phyloP scores from a whole-genome alignment of 2,113 vertebrate species.

The Hoplias malabaricus region DNA sequence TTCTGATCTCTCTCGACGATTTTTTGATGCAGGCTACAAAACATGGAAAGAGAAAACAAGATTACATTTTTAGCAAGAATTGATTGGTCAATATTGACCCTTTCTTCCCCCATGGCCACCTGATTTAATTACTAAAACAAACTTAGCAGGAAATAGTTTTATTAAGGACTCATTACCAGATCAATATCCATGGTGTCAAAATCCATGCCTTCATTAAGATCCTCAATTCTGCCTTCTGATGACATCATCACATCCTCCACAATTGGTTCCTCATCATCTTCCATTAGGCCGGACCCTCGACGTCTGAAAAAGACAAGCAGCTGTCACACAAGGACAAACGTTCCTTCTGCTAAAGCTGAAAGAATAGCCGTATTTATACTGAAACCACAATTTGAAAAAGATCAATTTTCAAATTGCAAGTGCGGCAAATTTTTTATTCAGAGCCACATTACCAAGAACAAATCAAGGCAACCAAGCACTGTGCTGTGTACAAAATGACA shows the following conservation, averaged over 20 bases:
- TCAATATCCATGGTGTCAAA: slow-evolving; percentile 99
- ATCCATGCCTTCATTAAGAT: slow-evolving; percentile 99
- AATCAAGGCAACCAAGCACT: no score
- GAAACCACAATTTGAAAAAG: no score
- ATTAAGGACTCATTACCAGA: slow-evolving; percentile 76
- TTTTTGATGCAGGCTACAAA: slow-evolving; percentile 94
- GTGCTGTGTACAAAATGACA: no score
- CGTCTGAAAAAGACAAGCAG: slow-evolving; percentile 75
- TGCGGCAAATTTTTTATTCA: no score
- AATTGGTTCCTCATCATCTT: slow-evolving; percentile 98
- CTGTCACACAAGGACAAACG: not conserved
- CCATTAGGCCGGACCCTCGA: slow-evolving; percentile 96
- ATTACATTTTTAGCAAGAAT: not conserved
- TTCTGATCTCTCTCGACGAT: slow-evolving; percentile 95
- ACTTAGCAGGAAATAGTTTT: not conserved
- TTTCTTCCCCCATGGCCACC: no score
- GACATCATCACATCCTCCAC: slow-evolving; percentile 99
- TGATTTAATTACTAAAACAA: not conserved
- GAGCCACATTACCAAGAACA: no score
- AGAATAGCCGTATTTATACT: no score
- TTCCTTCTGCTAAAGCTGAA: no score
- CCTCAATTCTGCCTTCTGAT: slow-evolving; percentile 97
- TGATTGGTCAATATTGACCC: no score
- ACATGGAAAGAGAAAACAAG: not conserved
- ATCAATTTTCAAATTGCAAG: no score